Conservation (phyloP, 2,113 vertebrate species). For the Urocitellus parryii region DNA sequence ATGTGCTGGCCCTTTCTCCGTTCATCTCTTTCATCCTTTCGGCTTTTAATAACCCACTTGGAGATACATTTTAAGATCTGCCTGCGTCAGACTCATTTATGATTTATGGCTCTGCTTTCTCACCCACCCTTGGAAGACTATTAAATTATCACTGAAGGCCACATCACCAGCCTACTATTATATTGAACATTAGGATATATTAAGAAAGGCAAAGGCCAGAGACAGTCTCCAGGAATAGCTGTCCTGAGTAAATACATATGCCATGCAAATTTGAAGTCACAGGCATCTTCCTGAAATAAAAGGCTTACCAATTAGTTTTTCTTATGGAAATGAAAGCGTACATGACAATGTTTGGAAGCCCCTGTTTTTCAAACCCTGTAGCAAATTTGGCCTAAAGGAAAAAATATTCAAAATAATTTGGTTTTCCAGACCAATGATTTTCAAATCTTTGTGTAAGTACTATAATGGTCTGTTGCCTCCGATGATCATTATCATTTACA, state of each 20-base stretch:
- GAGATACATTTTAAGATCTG: conserved; percentile 40
- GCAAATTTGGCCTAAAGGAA: not conserved
- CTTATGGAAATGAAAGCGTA: not conserved
- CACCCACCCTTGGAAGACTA: conserved; percentile 52
- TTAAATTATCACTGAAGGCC: conserved; percentile 62
- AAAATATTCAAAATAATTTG: not conserved
- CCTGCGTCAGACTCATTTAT: not conserved
- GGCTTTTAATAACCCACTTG: conserved; percentile 66
- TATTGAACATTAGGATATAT: conserved; percentile 46
- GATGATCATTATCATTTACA: not conserved
- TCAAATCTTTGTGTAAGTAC: not conserved
- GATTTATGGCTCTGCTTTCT: conserved; percentile 67
- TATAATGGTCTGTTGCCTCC: not conserved
- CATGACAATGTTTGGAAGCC: conserved; percentile 53
- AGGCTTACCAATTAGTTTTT: conserved; percentile 53
- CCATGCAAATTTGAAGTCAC: conserved; percentile 47
- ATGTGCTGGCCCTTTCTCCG: conserved; percentile 37
- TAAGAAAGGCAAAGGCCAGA: conserved; percentile 64
- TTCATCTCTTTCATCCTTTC: conserved; percentile 46
- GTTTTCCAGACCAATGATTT: not conserved
- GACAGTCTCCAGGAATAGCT: conserved; percentile 47
- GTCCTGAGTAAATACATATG: conserved; percentile 72
- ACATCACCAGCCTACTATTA: conserved; percentile 26
- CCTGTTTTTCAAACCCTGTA: conserved; percentile 49
- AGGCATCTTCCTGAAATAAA: conserved; percentile 60